phyloP scores from a whole-genome alignment of 2,797 vertebrate species.

The Scleropages formosus region DNA sequence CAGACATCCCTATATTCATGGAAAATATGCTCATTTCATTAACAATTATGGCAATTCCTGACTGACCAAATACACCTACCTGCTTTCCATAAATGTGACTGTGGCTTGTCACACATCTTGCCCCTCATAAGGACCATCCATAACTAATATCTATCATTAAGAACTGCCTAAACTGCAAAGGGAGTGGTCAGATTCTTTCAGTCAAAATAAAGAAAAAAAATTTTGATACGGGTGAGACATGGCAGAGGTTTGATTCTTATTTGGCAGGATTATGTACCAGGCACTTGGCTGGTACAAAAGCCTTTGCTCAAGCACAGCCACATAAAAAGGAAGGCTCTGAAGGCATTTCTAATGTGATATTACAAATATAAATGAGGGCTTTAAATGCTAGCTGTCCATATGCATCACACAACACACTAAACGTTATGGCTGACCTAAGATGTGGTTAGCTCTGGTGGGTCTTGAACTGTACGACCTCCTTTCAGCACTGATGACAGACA shows the following conservation, averaged over 20 bases:
- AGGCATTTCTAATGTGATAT: no score
- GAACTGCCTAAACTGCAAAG: background rate
- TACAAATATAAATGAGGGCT: no score
- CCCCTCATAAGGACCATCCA: background rate
- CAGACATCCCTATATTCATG: no score
- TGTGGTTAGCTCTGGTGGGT: background rate
- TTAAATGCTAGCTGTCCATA: no score
- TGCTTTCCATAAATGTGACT: background rate
- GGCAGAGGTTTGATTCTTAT: background rate
- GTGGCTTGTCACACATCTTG: background rate
- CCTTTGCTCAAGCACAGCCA: background rate
- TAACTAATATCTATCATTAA: background rate
- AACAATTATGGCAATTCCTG: background rate
- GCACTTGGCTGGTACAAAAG: background rate
- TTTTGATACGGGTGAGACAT: background rate
- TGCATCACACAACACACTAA: background rate
- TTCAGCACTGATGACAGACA: no score
- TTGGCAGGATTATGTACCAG: background rate
- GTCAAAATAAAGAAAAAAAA: background rate
- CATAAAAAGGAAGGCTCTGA: no score
- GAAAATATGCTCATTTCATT: no score
- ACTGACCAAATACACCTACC: background rate
- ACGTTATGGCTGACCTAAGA: background rate
- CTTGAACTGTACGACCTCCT: conserved; percentile 2
- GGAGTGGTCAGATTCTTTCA: background rate